phyloP scores from a whole-genome alignment of 2,113 vertebrate genomes.

The Panurus biarmicus region DNA sequence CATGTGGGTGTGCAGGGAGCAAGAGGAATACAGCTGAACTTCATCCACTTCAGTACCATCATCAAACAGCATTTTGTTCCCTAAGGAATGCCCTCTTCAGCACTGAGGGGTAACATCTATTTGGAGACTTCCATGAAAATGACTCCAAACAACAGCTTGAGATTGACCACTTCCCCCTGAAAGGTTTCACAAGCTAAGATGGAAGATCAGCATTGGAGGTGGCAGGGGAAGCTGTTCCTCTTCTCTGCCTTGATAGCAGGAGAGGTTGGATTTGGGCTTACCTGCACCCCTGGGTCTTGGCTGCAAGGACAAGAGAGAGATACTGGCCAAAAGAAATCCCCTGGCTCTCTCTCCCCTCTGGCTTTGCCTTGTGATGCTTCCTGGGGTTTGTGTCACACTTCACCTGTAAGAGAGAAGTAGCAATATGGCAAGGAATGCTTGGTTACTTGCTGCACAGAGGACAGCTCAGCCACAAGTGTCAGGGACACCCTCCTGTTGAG shows the following conservation, averaged over 20 bases:
- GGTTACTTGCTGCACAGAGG: neutral
- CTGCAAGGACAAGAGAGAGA: neutral
- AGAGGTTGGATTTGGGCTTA: neutral
- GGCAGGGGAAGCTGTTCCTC: neutral
- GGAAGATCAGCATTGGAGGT: neutral
- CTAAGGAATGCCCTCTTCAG: neutral
- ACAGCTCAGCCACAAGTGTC: neutral
- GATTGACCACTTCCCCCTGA: neutral
- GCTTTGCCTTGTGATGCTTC: neutral
- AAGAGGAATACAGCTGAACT: neutral
- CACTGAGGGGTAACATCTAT: neutral
- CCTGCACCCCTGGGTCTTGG: neutral
- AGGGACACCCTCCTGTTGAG: neutral
- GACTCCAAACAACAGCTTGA: neutral
- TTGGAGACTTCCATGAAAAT: neutral
- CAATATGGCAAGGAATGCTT: neutral
- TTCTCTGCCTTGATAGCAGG: neutral
- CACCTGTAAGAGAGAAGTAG: neutral
- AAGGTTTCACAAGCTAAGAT: neutral
- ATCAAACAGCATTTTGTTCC: neutral
- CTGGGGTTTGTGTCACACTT: neutral
- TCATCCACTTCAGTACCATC: neutral
- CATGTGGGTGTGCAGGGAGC: fast-evolving
- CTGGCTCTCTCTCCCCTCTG: neutral
- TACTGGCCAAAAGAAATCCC: neutral